phyloP scores from a whole-genome alignment of 1,140 invertebrate genomes.

The Ips nitidus region DNA sequence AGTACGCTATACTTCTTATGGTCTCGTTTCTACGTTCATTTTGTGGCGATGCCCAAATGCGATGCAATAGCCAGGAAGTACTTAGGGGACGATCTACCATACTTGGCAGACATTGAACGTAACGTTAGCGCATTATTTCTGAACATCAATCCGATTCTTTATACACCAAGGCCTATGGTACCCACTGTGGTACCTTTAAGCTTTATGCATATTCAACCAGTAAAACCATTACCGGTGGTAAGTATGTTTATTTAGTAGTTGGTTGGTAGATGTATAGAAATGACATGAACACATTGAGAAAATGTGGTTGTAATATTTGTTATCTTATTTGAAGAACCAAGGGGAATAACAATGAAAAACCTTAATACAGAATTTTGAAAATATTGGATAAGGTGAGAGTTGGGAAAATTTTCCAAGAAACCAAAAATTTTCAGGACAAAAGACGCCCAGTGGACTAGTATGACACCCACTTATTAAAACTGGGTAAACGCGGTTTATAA shows the following conservation, averaged over 20 bases:
- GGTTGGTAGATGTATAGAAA: neutral
- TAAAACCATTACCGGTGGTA: constrained; percentile 49
- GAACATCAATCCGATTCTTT: constrained; percentile 54
- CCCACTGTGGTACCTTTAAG: constrained; percentile 55
- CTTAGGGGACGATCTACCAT: constrained; percentile 53
- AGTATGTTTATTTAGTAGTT: constrained; percentile 27
- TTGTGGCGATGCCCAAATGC: constrained; percentile 36
- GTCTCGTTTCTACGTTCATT: constrained; percentile 42
- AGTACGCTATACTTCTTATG: constrained; percentile 38
- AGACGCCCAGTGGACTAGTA: too few species aligned
- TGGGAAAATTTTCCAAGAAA: too few species aligned
- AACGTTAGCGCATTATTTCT: constrained; percentile 58
- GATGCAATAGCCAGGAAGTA: constrained; percentile 48
- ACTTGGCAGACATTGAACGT: constrained; percentile 53
- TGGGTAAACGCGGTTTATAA: too few species aligned
- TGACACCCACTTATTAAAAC: too few species aligned
- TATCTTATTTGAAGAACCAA: too few species aligned
- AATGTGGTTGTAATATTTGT: too few species aligned
- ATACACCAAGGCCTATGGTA: constrained; percentile 53
- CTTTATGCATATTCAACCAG: constrained; percentile 53
- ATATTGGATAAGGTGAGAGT: too few species aligned
- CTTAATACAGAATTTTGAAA: too few species aligned
- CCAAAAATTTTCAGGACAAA: too few species aligned
- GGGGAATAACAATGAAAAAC: too few species aligned
- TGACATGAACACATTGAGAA: too few species aligned